Evolutionary conservation across 2,888 invertebrate genomes (phyloP).

Genomic region (Oligia latruncula): DNA sequence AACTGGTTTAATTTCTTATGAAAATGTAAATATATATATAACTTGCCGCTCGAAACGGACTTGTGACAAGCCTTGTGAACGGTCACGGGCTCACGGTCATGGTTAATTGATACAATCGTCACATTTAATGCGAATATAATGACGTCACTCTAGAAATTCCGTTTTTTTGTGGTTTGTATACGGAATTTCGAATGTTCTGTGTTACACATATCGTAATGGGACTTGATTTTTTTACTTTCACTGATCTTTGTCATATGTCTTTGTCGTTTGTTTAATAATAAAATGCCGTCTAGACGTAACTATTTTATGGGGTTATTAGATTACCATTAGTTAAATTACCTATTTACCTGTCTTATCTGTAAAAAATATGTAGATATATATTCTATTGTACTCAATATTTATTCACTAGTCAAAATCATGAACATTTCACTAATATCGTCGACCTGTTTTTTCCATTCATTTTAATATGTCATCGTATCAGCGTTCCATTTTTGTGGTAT

Average conservation of each 20-base stretch:
- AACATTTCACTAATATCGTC: background rate
- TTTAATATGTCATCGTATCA: background rate
- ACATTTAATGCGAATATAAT: constrained; percentile 54
- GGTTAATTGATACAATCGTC: constrained; percentile 19
- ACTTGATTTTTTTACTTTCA: background rate
- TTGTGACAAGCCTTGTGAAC: constrained; percentile 2
- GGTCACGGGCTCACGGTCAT: constrained; percentile 50
- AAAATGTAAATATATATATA: background rate
- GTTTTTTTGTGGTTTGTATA: constrained; percentile 28
- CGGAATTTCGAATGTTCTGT: constrained; percentile 6
- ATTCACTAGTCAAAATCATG: background rate
- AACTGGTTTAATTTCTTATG: constrained; percentile 30
- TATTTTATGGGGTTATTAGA: background rate
- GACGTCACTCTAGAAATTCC: constrained; percentile 18
- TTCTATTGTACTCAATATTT: background rate
- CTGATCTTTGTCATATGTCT: background rate
- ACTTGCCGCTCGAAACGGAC: background rate
- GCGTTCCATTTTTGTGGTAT: background rate
- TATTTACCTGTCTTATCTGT: background rate
- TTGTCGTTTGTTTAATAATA: background rate
- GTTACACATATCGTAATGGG: background rate
- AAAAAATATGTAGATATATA: background rate
- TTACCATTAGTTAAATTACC: background rate
- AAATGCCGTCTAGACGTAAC: background rate
- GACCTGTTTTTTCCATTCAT: background rate